Percentiles rank a stretch among this genome's conserved stretches.
Evolutionary conservation across 2,797 vertebrate genomes (phyloP).

Genomic region (Sebastes matsubarae): DNA sequence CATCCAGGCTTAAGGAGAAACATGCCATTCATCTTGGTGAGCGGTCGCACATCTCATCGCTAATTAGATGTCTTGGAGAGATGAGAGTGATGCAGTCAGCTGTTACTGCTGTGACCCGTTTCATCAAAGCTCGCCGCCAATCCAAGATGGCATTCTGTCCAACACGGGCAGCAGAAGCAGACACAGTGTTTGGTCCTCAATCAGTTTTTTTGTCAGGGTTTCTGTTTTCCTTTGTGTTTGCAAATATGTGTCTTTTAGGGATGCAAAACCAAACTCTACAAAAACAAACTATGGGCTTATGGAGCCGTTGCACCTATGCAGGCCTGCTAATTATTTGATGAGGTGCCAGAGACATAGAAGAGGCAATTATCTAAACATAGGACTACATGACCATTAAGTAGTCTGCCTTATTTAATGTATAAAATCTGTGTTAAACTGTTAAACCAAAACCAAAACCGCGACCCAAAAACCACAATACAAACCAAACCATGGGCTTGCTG

Average conservation of each 20-base stretch:
- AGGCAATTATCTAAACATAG: too few relatives aligned
- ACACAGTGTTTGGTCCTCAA: background rate
- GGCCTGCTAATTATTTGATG: too few relatives aligned
- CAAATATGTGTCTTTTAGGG: background rate
- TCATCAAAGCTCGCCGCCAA: conserved; percentile 33
- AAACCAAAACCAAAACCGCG: too few relatives aligned
- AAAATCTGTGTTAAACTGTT: too few relatives aligned
- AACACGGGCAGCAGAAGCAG: background rate
- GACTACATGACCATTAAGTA: too few relatives aligned
- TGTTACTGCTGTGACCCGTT: conserved; percentile 17
- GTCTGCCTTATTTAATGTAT: too few relatives aligned
- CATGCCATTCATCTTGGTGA: conserved; percentile 47
- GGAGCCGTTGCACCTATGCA: too few relatives aligned
- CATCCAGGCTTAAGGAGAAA: conserved; percentile 37
- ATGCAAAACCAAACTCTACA: accelerated
- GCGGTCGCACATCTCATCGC: conserved; percentile 37
- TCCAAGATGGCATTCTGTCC: conserved; percentile 25
- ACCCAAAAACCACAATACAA: too few relatives aligned
- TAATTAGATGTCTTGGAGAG: conserved; percentile 60
- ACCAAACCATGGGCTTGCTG: too few relatives aligned
- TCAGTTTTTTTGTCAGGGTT: background rate
- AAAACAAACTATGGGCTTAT: too few relatives aligned
- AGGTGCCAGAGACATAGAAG: too few relatives aligned
- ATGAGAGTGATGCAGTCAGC: conserved; percentile 46
- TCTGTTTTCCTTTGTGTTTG: background rate